These are phyloP conservation scores for Crambe crambe DNA, from an alignment of 37 sponge, comb jelly and placozoan genomes.

Conservation along the genomic window DNA sequence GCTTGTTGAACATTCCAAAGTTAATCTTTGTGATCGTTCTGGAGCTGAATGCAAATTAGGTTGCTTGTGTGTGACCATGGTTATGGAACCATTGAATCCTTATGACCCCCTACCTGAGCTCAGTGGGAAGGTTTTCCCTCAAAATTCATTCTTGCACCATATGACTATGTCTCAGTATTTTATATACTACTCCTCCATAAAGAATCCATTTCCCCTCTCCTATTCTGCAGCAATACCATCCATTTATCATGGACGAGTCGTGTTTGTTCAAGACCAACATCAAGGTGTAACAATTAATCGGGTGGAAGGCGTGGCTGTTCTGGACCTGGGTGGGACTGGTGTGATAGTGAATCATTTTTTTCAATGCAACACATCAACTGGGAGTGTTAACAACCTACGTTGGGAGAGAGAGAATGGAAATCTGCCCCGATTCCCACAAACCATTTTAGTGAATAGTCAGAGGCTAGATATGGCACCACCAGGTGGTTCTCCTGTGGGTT, in stretches of 20 bases:
- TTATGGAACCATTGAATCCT: too few relatives aligned
- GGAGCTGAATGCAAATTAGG: too few relatives aligned
- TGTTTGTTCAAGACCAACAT: background rate
- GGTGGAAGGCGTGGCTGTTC: conserved; percentile 40
- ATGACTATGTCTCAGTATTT: too few relatives aligned
- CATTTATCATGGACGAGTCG: background rate
- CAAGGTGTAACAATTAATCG: background rate
- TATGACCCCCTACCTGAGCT: too few relatives aligned
- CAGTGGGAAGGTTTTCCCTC: too few relatives aligned
- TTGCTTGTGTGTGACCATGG: too few relatives aligned
- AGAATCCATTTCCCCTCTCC: conserved; percentile 22
- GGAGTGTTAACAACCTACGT: background rate
- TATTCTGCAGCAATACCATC: background rate
- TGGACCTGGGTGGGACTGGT: conserved; percentile 26
- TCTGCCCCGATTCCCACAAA: background rate
- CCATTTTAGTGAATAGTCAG: background rate
- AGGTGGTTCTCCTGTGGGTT: background rate
- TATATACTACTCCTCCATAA: conserved; percentile 36
- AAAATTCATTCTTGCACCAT: too few relatives aligned
- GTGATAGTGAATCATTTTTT: conserved; percentile 8
- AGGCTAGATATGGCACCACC: background rate
- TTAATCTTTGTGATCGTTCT: too few relatives aligned
- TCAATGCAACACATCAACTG: conserved; percentile 37
- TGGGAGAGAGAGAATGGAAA: conserved; percentile 17
- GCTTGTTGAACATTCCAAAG: too few relatives aligned